phyloP scores from a whole-genome alignment of 2,888 invertebrate genomes.

The Choreutis nemorana region DNA sequence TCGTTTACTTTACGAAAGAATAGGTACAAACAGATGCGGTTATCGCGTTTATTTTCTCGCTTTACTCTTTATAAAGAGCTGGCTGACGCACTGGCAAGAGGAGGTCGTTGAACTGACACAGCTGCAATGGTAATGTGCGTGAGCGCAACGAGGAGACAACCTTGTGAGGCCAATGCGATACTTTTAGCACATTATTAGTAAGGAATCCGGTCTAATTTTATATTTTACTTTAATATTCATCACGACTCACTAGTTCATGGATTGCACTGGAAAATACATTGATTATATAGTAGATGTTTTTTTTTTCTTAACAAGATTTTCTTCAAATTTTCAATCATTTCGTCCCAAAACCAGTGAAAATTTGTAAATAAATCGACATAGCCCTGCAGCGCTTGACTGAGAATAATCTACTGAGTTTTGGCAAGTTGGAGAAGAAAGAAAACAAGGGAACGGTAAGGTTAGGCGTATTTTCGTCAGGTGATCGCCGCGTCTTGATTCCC shows the following conservation, averaged over 20 bases:
- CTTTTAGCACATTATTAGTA: background rate
- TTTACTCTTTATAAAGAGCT: constrained; percentile 56
- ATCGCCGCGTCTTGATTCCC: constrained; percentile 22
- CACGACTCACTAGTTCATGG: too few species aligned
- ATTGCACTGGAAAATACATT: too few species aligned
- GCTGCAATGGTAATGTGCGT: constrained; percentile 26
- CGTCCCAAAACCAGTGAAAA: too few species aligned
- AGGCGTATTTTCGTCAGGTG: constrained; percentile 24
- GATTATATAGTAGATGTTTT: too few species aligned
- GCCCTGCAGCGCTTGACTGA: too few species aligned
- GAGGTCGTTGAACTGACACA: constrained; percentile 45
- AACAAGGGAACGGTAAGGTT: constrained; percentile 11
- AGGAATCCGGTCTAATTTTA: too few species aligned
- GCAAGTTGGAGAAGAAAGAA: too few species aligned
- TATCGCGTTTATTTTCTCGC: constrained; percentile 56
- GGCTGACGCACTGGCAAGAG: constrained; percentile 48
- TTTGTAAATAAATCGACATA: too few species aligned
- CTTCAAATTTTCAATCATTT: too few species aligned
- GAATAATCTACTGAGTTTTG: too few species aligned
- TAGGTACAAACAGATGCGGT: constrained; percentile 53
- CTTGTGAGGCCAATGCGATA: constrained; percentile 21
- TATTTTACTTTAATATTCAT: too few species aligned
- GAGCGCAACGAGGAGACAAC: constrained; percentile 37
- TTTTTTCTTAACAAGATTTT: too few species aligned
- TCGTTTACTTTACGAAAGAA: constrained; percentile 52